Evolutionary conservation across 2,797 vertebrate genomes (phyloP).

Genomic region (Megalops cyprinoides): DNA sequence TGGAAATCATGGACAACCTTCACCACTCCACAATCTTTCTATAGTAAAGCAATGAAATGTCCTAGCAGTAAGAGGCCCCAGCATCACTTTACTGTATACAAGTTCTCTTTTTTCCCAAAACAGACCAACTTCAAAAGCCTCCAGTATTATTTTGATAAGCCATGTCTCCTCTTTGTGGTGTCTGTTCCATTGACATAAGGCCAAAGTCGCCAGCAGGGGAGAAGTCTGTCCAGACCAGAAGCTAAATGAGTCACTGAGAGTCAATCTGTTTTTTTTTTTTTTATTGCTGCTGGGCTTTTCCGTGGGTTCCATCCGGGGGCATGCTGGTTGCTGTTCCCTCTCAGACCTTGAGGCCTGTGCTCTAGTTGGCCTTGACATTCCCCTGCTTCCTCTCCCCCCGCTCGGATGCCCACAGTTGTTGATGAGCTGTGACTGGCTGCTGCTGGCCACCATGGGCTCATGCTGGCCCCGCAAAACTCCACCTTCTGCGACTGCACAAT

Average conservation of each 20-base stretch:
- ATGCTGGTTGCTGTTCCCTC: slow-evolving; percentile 57
- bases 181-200: slow-evolving; percentile 23
- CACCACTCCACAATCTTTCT: slow-evolving; percentile 2
- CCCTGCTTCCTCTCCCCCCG: slow-evolving; percentile 59
- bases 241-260: slow-evolving; percentile 84
- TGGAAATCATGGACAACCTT: not conserved
- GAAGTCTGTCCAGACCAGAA: slow-evolving; percentile 82
- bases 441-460: slow-evolving; percentile 50
- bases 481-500: slow-evolving; percentile 68
- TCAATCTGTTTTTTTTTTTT: slow-evolving; percentile 76
- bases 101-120: not conserved
- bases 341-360: slow-evolving; percentile 60
- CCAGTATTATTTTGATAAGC: slow-evolving; percentile 5
- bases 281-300: slow-evolving; percentile 70
- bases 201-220: slow-evolving; percentile 76
- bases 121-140: not conserved
- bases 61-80: not conserved
- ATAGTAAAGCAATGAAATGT: slow-evolving; percentile 9
- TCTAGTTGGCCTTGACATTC: slow-evolving; percentile 55
- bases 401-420: slow-evolving; percentile 55
- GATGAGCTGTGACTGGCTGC: slow-evolving; percentile 51
- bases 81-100: not conserved
- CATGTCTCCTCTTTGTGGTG: slow-evolving; percentile 64
- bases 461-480: slow-evolving; percentile 25
- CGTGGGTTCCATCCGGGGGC: slow-evolving; percentile 69